Conservation (phyloP, 2,888 invertebrate genomes). For the Lochmaea crataegi region DNA sequence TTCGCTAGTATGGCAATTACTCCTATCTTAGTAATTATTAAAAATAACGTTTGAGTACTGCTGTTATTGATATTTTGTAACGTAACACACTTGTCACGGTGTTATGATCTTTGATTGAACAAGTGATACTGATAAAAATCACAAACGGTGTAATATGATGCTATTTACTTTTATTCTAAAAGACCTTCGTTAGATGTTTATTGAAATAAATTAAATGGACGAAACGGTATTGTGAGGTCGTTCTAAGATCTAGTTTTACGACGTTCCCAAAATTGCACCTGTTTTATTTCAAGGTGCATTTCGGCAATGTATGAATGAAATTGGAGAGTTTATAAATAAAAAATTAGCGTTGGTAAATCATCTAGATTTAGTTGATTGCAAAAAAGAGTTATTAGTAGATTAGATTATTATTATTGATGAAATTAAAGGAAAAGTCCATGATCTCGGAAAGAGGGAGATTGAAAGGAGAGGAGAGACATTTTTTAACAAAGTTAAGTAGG, state of each 20-base stretch:
- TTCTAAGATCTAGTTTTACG: neutral
- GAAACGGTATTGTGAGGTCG: neutral
- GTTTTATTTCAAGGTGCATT: neutral
- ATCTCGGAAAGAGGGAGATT: no score
- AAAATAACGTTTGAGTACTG: no score
- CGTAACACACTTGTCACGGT: constrained; percentile 26
- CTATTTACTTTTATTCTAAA: constrained; percentile 1
- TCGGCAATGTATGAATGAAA: neutral
- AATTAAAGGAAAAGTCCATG: no score
- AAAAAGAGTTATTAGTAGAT: no score
- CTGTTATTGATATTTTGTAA: constrained; percentile 19
- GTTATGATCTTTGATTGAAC: constrained; percentile 13
- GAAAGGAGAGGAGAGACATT: no score
- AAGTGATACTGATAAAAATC: constrained; percentile 11
- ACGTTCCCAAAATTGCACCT: neutral
- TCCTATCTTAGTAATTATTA: no score
- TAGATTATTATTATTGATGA: no score
- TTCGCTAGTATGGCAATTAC: no score
- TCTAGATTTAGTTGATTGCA: neutral
- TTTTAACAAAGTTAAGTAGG: no score
- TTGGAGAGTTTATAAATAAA: neutral
- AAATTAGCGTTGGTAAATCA: neutral
- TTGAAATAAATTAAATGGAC: neutral
- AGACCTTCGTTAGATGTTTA: constrained; percentile 4
- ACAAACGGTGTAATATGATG: constrained; percentile 10